A percentile compares a stretch with the other conserved stretches of the same genome.
Conservation (phyloP, 1,140 invertebrate genomes). For the Heterodera carotae region DNA sequence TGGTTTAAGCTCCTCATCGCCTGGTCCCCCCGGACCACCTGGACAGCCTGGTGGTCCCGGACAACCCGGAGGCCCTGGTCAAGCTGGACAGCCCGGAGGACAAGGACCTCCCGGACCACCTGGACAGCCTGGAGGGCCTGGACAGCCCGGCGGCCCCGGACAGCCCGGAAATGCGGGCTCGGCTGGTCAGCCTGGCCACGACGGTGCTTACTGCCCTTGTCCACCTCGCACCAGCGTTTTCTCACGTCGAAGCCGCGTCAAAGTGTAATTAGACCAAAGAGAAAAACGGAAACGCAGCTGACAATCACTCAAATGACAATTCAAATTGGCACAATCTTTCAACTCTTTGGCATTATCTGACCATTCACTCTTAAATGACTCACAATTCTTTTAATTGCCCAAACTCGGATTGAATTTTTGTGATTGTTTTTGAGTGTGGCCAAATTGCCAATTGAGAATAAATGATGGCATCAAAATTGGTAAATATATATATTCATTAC, state of each 20-base stretch:
- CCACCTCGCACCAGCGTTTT: slow-evolving; percentile 23
- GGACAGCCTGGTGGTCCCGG: slow-evolving; percentile 36
- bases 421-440: no score
- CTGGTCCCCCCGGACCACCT: slow-evolving; percentile 34
- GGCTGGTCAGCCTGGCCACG: slow-evolving; percentile 44
- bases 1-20: slow-evolving; percentile 11
- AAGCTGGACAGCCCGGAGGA: slow-evolving; percentile 30
- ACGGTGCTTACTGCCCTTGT: slow-evolving; percentile 37
- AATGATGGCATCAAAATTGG: slow-evolving; percentile 10
- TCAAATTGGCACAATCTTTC: not conserved
- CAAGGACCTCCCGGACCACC: slow-evolving; percentile 49
- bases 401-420: no score
- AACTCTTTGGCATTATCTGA: not conserved
- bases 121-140: slow-evolving; percentile 41
- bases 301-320: not conserved
- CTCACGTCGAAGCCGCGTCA: slow-evolving; percentile 14
- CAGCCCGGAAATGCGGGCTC: slow-evolving; percentile 39
- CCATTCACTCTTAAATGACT: not conserved
- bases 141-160: slow-evolving; percentile 22
- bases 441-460: no score
- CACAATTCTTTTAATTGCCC: no score
- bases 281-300: not conserved
- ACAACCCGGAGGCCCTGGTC: slow-evolving; percentile 19
- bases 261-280: slow-evolving; percentile 2
- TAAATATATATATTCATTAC: not conserved